Evolutionary conservation across 1,140 invertebrate species (phyloP), one percentile per base, ranked within the genome.

Genomic region (Oscheius sp.): DNA sequence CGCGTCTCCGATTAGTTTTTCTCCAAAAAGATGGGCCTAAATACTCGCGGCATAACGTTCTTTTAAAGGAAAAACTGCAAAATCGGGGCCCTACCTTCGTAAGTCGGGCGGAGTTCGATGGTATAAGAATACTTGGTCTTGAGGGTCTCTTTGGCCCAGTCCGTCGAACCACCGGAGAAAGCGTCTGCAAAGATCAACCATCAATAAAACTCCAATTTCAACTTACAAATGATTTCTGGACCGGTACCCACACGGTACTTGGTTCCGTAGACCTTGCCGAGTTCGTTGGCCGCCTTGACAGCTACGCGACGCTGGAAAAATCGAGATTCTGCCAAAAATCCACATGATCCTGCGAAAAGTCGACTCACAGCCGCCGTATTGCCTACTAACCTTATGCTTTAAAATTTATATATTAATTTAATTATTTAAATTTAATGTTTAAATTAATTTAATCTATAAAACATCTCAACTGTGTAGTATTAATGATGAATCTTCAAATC

Each of bases 71-170:
- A n/a, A n/a, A n/a, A n/a, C n/a, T n/a, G n/a, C n/a, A n/a, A n/a
- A n/a, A n/a, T n/a, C n/a, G n/a, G n/a, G 10, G n/a, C 63, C 26
- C 35, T 74, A 79, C 77, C 78, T 78, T 71, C 66, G 58, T 83
- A 82, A 2, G 75, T 68, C 2, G 80, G 80, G 45, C 80, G 34
- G n/a, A 82, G 61, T 68, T 82, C 81, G 45, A 82, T 78, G 18
- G 82, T 84, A 65, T 82, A 82, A 2, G 81, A 83, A 65, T 82
- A 82, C 66, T 82, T 83, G 66, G 84, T 75, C 34, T 80, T 79
- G 23, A 79, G 78, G 7, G 75, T 82, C 28, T 82, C 77, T 34
- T 84, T 83, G 7, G 81, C 81, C 81, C 81, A 83, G 69, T 83
- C 81, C 20, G 79, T 72, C 1, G 77, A 77, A 38, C 81, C 81